Percentiles rank a stretch among this genome's conserved stretches.
These are phyloP conservation scores for Cryptomyrus ogoouensis DNA, from an alignment of 2,113 vertebrate species.

Conservation along the genomic window DNA sequence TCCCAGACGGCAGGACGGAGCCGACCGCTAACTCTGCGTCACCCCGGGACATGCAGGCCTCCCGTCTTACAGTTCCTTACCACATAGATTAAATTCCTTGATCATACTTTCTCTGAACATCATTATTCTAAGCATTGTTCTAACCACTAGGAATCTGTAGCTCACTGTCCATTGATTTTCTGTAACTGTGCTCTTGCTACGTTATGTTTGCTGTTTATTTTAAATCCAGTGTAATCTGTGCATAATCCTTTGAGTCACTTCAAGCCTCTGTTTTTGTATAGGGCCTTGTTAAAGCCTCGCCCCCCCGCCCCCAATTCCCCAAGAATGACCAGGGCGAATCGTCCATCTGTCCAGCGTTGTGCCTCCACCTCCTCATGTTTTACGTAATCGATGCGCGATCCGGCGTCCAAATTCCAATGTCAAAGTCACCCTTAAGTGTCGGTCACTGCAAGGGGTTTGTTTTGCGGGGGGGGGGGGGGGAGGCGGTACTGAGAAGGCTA, in stretches of 20 bases:
- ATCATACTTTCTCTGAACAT: not conserved
- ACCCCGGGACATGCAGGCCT: not conserved
- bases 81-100: not conserved
- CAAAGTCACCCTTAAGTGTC: not conserved
- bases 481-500: not conserved
- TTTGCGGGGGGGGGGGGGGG: not conserved
- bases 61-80: not conserved
- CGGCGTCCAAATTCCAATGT: not conserved
- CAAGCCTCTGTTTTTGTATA: not conserved
- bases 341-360: not conserved
- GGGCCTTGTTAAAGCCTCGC: not conserved
- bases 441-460: not conserved
- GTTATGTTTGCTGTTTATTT: not conserved
- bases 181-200: not conserved
- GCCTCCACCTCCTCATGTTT: not conserved
- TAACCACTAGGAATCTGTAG: not conserved
- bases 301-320: not conserved
- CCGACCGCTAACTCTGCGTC: not conserved
- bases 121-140: not conserved
- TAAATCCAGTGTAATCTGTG: constrained; percentile 2
- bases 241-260: not conserved
- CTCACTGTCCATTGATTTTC: not conserved
- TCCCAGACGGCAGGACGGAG: not conserved
- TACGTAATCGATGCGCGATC: not conserved
- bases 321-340: not conserved